phyloP scores from a whole-genome alignment of 1,140 invertebrate species.

The Ceratina japonica region DNA sequence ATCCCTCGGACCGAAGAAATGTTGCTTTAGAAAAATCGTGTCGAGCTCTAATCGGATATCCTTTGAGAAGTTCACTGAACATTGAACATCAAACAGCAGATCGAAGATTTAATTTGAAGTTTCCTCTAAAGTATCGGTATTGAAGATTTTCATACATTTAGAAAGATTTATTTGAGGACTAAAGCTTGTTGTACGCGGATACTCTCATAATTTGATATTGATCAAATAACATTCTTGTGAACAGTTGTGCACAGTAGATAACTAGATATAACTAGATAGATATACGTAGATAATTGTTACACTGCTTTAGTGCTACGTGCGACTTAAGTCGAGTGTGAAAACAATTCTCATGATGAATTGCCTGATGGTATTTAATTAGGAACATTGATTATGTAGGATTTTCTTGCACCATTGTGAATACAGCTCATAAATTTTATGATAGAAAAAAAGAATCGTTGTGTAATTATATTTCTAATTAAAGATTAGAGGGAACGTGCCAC shows the following conservation, averaged over 20 bases:
- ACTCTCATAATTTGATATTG: too few relatives aligned
- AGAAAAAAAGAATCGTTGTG: neutral
- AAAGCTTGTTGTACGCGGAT: too few relatives aligned
- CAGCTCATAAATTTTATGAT: neutral
- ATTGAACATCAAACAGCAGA: neutral
- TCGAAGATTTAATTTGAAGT: neutral
- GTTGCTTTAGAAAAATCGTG: slow-evolving; percentile 32
- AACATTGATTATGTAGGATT: neutral
- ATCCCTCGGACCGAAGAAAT: slow-evolving; percentile 28
- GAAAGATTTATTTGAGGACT: too few relatives aligned
- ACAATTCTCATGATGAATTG: neutral
- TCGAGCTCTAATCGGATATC: slow-evolving; percentile 30
- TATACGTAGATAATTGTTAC: too few relatives aligned
- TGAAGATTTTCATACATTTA: too few relatives aligned
- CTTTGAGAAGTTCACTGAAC: neutral
- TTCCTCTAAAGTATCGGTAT: neutral
- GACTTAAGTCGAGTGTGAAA: neutral
- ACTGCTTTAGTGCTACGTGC: too few relatives aligned
- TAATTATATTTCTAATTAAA: slow-evolving; percentile 20
- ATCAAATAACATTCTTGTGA: neutral
- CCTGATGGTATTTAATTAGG: neutral
- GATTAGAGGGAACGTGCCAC: neutral
- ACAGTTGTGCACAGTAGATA: too few relatives aligned
- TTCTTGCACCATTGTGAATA: neutral
- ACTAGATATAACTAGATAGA: too few relatives aligned